Base-by-base conservation (phyloP, 2,797 vertebrate species). In the Hoplostethus mediterraneus region DNA sequence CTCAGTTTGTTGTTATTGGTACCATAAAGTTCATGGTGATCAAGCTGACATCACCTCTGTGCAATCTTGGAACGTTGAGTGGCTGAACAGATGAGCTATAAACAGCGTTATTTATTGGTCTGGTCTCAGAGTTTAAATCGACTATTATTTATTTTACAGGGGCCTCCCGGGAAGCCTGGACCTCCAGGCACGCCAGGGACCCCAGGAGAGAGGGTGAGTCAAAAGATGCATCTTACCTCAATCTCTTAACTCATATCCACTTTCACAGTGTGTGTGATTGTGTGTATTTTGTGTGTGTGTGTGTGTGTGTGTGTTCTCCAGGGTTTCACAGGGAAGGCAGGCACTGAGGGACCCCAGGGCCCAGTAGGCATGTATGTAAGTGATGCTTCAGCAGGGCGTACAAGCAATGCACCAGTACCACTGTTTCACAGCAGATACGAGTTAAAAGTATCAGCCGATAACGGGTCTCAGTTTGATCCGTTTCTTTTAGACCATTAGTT, bases 341-440 rank as follows among this genome's bases (percentile, higher is more conserved):
- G 97, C 70, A 16, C 52, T 1, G 95, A 95, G 60, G 97, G 97
- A 81, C 93, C 91, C 0, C 97, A 98, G 83, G 97, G 97, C 74
- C 90, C 92, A 67, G 96, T 98, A 71, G 97, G 97, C 93, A 93
- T 94, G 93, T 94, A 96, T 87, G 97, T 97, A 94, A 97, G 97
- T 96, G 94, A 89, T 61, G 83, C 83, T 70, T 88, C 58, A 81
- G 73, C 67, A 72, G 61, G 64, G n/a, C 16, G 54, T 40, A 49
- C 14, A 16, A 54, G 55, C 16, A 55, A 51, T 56, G 17, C 54
- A 56, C 54, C 72, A 68, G 28, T 45, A 54, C 59, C 38, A 57
- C 68, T 10, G 54, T 56, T 63, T 52, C 38, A 76, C 36, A 63
- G 31, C 55, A 70, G 21, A 44, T n/a, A 25, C n/a, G 6, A 48